phyloP scores from a whole-genome alignment of 2,888 invertebrate genomes.

The Proisotoma minuta region DNA sequence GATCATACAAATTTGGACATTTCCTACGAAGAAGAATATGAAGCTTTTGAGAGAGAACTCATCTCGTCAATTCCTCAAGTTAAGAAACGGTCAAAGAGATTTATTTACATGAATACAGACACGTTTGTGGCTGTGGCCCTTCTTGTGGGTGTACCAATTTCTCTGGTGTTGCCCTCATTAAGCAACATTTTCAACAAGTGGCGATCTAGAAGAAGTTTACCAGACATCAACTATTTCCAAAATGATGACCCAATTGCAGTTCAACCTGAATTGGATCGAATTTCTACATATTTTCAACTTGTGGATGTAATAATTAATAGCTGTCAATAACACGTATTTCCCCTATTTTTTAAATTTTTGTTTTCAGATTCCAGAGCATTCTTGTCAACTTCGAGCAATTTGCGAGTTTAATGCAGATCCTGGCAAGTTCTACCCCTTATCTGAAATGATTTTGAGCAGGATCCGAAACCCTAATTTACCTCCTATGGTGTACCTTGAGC shows the following conservation, averaged over 20 bases:
- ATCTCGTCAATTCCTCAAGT: not conserved
- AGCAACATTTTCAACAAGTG: constrained; percentile 40
- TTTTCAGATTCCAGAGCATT: constrained; percentile 45
- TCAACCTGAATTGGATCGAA: constrained; percentile 39
- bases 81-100: constrained; percentile 19
- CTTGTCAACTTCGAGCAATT: constrained; percentile 47
- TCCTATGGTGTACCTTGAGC: constrained; percentile 18
- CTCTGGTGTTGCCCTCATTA: constrained; percentile 43
- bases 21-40: constrained; percentile 17
- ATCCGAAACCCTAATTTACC: constrained; percentile 38
- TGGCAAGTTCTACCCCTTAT: constrained; percentile 45
- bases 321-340: not conserved
- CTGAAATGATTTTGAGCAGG: constrained; percentile 46
- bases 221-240: constrained; percentile 6
- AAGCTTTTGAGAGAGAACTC: not conserved
- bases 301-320: constrained; percentile 35
- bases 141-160: constrained; percentile 40
- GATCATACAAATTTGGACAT: not conserved
- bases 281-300: constrained; percentile 43
- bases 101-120: constrained; percentile 29
- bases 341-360: not conserved
- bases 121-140: constrained; percentile 39
- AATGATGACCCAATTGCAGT: constrained; percentile 27
- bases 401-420: constrained; percentile 48
- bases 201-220: constrained; percentile 31